These are phyloP conservation scores for Malurus splendens DNA, from an alignment of 2,797 vertebrate genomes.

Conservation along the genomic window DNA sequence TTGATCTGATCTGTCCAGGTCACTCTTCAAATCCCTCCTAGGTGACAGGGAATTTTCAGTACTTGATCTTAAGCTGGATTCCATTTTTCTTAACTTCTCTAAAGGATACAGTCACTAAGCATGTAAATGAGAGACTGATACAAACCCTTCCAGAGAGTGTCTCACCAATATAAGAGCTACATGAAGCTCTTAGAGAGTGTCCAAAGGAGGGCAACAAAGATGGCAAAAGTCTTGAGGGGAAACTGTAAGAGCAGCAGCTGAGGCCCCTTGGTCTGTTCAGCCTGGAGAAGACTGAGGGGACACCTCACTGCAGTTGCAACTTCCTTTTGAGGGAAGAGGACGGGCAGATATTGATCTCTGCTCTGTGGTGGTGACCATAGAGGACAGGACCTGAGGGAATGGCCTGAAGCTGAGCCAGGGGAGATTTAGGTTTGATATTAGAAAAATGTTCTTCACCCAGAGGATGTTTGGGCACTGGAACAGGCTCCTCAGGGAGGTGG, in stretches of 20 bases:
- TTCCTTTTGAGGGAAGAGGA: rapidly evolving
- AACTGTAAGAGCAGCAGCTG: rapidly evolving
- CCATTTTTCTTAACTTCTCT: not conserved
- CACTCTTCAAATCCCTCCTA: not conserved
- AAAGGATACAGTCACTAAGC: not conserved
- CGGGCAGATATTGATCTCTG: not conserved
- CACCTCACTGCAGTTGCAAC: not conserved
- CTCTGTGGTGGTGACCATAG: too few relatives aligned
- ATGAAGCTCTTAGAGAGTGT: not conserved
- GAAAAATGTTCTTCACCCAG: rapidly evolving
- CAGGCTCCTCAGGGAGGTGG: not conserved
- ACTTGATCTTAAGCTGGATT: not conserved
- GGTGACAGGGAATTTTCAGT: not conserved
- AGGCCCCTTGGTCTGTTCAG: not conserved
- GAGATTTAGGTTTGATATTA: not conserved
- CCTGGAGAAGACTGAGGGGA: not conserved
- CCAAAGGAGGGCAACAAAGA: not conserved
- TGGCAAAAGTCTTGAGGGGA: not conserved
- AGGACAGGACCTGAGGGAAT: not conserved
- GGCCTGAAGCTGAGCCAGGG: rapidly evolving
- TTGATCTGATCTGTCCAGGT: not conserved
- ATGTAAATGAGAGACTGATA: not conserved
- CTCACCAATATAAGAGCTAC: not conserved
- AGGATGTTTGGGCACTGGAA: rapidly evolving
- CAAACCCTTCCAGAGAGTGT: not conserved